These are phyloP conservation scores for Lepidochrysops patricia DNA, from an alignment of 2,888 invertebrate genomes.

Conservation along the genomic window DNA sequence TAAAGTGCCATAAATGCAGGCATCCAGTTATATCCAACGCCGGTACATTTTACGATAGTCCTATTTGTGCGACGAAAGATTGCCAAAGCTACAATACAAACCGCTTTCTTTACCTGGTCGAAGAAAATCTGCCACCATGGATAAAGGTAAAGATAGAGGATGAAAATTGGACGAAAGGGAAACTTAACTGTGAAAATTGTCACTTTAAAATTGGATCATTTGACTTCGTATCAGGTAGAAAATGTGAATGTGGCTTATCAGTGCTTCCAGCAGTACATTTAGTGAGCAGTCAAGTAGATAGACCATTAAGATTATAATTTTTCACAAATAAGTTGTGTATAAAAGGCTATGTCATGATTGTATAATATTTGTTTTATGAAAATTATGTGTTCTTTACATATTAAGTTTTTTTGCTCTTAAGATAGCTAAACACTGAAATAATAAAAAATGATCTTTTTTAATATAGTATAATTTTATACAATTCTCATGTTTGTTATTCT, in stretches of 20 bases:
- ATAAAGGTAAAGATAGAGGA: slow-evolving; percentile 65
- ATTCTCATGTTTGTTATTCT: slow-evolving; percentile 1
- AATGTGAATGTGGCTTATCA: slow-evolving; percentile 73
- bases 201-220: slow-evolving; percentile 77
- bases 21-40: slow-evolving; percentile 41
- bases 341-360: too few relatives aligned
- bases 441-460: too few relatives aligned
- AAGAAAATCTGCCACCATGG: slow-evolving; percentile 75
- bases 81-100: slow-evolving; percentile 48
- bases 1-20: slow-evolving; percentile 68
- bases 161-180: slow-evolving; percentile 79
- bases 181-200: slow-evolving; percentile 77
- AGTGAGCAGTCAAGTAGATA: slow-evolving; percentile 78
- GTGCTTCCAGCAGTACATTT: slow-evolving; percentile 76
- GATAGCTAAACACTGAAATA: too few relatives aligned
- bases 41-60: slow-evolving; percentile 26
- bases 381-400: too few relatives aligned
- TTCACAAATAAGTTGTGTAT: too few relatives aligned
- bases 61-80: slow-evolving; percentile 30
- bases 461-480: too few relatives aligned
- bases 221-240: slow-evolving; percentile 77
- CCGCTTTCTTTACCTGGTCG: slow-evolving; percentile 65
- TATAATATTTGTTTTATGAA: too few relatives aligned
- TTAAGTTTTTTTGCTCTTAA: too few relatives aligned
- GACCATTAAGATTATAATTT: slow-evolving; percentile 31